Conservation (phyloP, 2,888 invertebrate genomes). For the Ferrisia virgata region DNA sequence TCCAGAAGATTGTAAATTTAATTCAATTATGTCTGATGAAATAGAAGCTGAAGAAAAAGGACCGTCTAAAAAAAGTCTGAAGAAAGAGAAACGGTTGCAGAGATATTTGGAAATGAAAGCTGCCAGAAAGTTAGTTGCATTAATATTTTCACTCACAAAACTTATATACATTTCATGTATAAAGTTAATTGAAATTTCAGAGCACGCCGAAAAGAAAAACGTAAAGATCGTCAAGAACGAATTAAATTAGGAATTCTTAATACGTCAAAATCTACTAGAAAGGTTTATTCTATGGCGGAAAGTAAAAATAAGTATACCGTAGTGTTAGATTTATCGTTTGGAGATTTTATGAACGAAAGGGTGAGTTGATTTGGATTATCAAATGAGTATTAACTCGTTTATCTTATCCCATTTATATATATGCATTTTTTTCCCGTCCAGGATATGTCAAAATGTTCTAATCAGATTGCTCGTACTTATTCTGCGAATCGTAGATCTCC, state of each 20-base stretch:
- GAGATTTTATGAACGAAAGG: conserved; percentile 71
- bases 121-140: conserved; percentile 59
- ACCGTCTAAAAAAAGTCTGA: conserved; percentile 61
- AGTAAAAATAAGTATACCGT: conserved; percentile 68
- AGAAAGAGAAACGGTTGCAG: conserved; percentile 67
- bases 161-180: too few relatives aligned
- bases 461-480: conserved; percentile 87
- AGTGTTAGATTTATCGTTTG: conserved; percentile 87
- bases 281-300: conserved; percentile 59
- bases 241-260: not conserved
- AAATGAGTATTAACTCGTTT: not conserved
- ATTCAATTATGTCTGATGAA: not conserved
- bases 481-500: conserved; percentile 79
- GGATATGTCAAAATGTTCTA: conserved; percentile 82
- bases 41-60: not conserved
- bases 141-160: not conserved
- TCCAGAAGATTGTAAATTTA: not conserved
- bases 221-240: not conserved
- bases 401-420: conserved; percentile 9
- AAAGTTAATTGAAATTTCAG: not conserved
- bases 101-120: conserved; percentile 70
- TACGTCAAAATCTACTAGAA: not conserved
- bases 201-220: not conserved
- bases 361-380: conserved; percentile 44
- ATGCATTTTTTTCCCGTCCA: conserved; percentile 52